phyloP scores from a whole-genome alignment of 2,888 invertebrate genomes.

The Metopia argyrocephala region DNA sequence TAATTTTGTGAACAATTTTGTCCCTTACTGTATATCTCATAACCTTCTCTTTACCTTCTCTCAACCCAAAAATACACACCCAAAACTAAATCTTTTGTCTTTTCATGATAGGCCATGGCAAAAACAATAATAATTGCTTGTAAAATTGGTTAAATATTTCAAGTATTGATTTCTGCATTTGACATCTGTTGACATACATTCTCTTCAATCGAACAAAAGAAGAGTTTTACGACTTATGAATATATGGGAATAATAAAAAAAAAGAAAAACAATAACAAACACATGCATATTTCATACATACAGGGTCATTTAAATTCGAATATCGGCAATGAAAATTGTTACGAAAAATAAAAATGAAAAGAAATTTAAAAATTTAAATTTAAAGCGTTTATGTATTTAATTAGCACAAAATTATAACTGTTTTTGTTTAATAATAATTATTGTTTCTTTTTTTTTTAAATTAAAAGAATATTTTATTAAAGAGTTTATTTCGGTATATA shows the following conservation, averaged over 20 bases:
- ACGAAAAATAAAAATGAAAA: not conserved
- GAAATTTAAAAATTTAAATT: not conserved
- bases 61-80: not conserved
- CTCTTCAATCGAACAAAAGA: slow-evolving; percentile 47
- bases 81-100: slow-evolving; percentile 16
- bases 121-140: slow-evolving; percentile 13
- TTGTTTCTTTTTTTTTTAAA: too few species aligned
- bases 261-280: not conserved
- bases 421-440: not conserved
- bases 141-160: slow-evolving; percentile 6
- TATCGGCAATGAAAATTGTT: not conserved
- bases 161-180: slow-evolving; percentile 51
- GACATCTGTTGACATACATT: slow-evolving; percentile 62
- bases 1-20: too few species aligned
- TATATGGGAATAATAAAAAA: too few species aligned
- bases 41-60: not conserved
- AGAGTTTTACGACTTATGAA: slow-evolving; percentile 40
- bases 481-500: too few species aligned
- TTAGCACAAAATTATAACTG: not conserved
- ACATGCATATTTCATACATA: not conserved
- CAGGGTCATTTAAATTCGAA: not conserved
- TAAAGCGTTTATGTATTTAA: not conserved
- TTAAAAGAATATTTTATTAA: too few species aligned
- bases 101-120: slow-evolving; percentile 44
- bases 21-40: too few species aligned